Percentiles rank a stretch among this genome's conserved stretches.
Evolutionary conservation across 2,113 vertebrate genomes (phyloP).

Genomic region (Galeopterus variegatus): DNA sequence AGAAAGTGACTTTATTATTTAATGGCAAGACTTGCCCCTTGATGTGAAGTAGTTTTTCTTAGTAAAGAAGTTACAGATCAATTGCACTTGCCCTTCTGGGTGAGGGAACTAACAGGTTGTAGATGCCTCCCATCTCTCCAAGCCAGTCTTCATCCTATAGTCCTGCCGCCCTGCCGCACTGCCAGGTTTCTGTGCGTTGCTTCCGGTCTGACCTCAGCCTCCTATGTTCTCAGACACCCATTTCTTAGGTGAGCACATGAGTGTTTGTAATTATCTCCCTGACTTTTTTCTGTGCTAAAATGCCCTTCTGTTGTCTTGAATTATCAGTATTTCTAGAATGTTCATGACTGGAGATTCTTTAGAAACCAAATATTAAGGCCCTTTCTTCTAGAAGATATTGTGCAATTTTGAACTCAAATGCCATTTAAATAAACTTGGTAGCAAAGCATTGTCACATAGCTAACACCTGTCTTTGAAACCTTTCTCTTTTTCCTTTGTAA

Average conservation of each 20-base stretch:
- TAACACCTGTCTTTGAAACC: background rate
- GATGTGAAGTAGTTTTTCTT: background rate
- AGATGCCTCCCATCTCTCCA: background rate
- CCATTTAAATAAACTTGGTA: background rate
- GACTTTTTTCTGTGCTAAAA: background rate
- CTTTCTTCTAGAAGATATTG: background rate
- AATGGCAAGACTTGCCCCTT: background rate
- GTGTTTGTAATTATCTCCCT: background rate
- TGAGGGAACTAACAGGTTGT: accelerated
- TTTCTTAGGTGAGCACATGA: background rate
- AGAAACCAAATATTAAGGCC: background rate
- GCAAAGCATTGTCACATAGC: background rate
- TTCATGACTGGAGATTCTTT: background rate
- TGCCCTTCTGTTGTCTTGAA: background rate
- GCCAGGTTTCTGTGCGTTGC: background rate
- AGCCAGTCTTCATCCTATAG: background rate
- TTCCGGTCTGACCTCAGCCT: background rate
- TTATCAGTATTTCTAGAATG: background rate
- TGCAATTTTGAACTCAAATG: background rate
- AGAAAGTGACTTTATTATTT: background rate
- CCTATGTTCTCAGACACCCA: background rate
- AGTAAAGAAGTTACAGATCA: background rate
- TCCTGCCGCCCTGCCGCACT: too few species aligned
- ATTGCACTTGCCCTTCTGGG: background rate
- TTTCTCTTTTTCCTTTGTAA: background rate